Percentiles rank a stretch among this genome's conserved stretches.
Conservation (phyloP, 2,113 vertebrate species). For the Platysternon megacephalum region DNA sequence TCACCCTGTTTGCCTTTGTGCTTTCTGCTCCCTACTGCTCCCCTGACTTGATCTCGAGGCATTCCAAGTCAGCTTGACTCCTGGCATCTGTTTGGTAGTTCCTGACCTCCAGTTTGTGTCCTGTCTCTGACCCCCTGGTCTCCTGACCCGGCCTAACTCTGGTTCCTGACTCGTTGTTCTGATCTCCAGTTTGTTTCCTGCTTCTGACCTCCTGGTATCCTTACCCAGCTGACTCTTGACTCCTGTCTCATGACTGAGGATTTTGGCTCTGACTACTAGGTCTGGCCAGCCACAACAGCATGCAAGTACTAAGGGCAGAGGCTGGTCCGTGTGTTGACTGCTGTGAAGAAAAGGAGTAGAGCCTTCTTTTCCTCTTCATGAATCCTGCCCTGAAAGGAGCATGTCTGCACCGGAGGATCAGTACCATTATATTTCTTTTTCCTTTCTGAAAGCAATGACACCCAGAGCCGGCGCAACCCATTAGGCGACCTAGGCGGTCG, state of each 20-base stretch:
- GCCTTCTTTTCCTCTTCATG: accelerated
- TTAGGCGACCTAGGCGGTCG: too few species aligned
- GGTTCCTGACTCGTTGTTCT: not conserved
- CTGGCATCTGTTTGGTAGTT: too few species aligned
- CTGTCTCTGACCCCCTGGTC: too few species aligned
- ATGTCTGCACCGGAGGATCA: accelerated
- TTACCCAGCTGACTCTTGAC: not conserved
- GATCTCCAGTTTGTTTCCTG: not conserved
- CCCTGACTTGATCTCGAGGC: too few species aligned
- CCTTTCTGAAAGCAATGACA: not conserved
- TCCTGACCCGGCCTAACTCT: not conserved
- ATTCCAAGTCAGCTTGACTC: too few species aligned
- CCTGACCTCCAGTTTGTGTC: too few species aligned
- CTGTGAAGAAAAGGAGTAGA: not conserved
- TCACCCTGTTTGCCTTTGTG: too few species aligned
- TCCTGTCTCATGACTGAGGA: not conserved
- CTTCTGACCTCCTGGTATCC: not conserved
- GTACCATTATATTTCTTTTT: not conserved
- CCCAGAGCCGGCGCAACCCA: too few species aligned
- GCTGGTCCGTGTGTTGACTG: not conserved
- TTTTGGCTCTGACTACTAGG: not conserved
- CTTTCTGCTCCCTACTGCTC: too few species aligned
- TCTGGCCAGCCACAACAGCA: not conserved
- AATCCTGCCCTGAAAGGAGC: accelerated
- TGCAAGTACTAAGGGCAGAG: accelerated